Conservation (phyloP, 2,113 vertebrate genomes). For the Cryptoleucopteryx plumbea region DNA sequence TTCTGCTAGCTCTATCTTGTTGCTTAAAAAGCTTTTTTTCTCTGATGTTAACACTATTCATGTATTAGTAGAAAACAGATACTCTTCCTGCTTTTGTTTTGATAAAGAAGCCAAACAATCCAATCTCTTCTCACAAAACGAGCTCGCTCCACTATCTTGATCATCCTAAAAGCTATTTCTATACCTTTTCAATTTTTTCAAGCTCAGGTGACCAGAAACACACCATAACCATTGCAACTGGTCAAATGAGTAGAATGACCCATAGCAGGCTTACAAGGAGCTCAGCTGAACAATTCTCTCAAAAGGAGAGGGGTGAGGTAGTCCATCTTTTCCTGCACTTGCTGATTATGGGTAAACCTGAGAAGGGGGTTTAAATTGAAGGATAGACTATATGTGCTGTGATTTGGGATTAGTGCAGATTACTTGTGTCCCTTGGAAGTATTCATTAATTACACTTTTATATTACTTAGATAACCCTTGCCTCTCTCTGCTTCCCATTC, state of each 20-base stretch:
- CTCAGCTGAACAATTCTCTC: neutral
- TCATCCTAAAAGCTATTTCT: neutral
- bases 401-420: neutral
- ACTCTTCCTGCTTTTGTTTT: neutral
- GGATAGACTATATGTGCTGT: neutral
- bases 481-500: neutral
- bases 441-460: neutral
- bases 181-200: neutral
- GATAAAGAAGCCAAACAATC: neutral
- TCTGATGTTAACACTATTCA: neutral
- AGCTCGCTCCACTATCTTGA: neutral
- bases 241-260: neutral
- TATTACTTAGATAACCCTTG: neutral
- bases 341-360: neutral
- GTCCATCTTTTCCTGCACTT: neutral
- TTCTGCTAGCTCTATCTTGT: neutral
- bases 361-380: neutral
- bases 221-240: neutral
- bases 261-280: neutral
- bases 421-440: neutral
- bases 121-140: neutral
- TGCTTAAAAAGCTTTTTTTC: neutral
- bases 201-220: neutral
- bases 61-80: neutral
- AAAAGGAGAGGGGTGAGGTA: neutral